These are phyloP conservation scores for Cydia amplana DNA, from an alignment of 1,140 invertebrate genomes.

Conservation along the genomic window DNA sequence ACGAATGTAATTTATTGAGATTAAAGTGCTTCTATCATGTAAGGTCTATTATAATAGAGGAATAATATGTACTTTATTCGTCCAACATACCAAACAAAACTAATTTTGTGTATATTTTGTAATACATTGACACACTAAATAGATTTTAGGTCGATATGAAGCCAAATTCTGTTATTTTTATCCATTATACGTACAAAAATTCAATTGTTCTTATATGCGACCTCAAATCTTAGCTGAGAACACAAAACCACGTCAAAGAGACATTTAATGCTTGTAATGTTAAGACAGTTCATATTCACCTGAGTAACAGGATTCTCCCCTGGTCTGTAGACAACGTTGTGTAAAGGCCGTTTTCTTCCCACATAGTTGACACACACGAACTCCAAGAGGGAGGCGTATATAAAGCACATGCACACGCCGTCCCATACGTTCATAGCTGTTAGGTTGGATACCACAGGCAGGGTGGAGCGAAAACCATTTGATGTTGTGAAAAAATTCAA, in stretches of 20 bases:
- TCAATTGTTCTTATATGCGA: neutral
- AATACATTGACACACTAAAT: conserved; percentile 21
- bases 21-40: neutral
- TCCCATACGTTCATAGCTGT: conserved; percentile 98
- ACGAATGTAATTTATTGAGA: neutral
- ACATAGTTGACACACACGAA: conserved; percentile 97
- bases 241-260: conserved; percentile 31
- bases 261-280: neutral
- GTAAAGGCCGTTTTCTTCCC: conserved; percentile 91
- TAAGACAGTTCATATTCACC: conserved; percentile 81
- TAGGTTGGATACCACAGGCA: conserved; percentile 95
- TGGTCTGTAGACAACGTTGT: conserved; percentile 93
- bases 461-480: conserved; percentile 91
- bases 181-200: neutral
- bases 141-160: conserved; percentile 6
- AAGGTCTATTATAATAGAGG: neutral
- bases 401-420: conserved; percentile 97
- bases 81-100: conserved; percentile 2
- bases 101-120: neutral
- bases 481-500: conserved; percentile 98
- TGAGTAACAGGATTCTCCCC: conserved; percentile 94
- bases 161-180: neutral
- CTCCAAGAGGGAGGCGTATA: conserved; percentile 95
- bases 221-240: conserved; percentile 17
- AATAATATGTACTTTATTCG: neutral